These are phyloP conservation scores for Oscheius myriophilus DNA, from an alignment of 2,888 invertebrate species.

Conservation along the genomic window DNA sequence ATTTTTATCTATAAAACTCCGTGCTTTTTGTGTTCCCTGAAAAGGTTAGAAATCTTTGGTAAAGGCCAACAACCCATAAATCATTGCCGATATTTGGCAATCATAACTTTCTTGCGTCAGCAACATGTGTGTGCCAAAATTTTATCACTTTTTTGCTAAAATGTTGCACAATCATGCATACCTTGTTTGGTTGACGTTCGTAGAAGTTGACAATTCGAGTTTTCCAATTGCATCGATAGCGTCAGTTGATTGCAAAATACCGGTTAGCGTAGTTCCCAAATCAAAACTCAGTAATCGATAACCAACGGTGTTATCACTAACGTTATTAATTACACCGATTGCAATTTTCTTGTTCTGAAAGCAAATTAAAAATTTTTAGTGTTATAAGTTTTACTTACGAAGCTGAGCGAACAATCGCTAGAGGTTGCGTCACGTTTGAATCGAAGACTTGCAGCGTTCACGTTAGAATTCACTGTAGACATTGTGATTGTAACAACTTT, in stretches of 20 bases:
- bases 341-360: slow-evolving; percentile 4
- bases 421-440: too few relatives aligned
- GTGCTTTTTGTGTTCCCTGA: too few relatives aligned
- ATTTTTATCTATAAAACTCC: too few relatives aligned
- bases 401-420: not conserved
- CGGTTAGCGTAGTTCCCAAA: not conserved
- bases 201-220: not conserved
- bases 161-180: not conserved
- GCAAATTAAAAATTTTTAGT: not conserved
- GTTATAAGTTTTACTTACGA: not conserved
- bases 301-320: not conserved
- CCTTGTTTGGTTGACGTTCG: slow-evolving; percentile 11
- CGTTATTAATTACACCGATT: not conserved
- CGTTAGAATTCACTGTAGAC: too few relatives aligned
- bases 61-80: too few relatives aligned
- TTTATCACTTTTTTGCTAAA: too few relatives aligned
- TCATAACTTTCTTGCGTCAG: too few relatives aligned
- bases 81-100: too few relatives aligned
- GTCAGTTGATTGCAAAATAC: not conserved
- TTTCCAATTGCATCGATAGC: not conserved
- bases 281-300: slow-evolving; percentile 20
- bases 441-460: too few relatives aligned
- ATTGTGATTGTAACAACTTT: too few relatives aligned
- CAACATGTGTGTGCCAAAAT: too few relatives aligned
- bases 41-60: too few relatives aligned